These are phyloP conservation scores for Anolis carolinensis DNA, from an alignment of 2,113 vertebrate species.

Conservation along the genomic window DNA sequence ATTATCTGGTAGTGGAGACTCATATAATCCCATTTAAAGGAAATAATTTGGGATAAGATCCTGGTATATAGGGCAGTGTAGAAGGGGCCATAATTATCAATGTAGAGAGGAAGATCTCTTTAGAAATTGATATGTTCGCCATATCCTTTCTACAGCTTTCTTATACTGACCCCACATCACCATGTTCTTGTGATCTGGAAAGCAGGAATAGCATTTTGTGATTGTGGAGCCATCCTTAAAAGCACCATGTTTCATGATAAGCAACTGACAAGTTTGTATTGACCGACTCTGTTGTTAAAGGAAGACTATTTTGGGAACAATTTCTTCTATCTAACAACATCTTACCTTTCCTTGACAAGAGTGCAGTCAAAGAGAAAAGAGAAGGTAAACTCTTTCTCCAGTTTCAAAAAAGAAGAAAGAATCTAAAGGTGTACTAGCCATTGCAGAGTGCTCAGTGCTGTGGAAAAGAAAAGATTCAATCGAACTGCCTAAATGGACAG, in stretches of 20 bases:
- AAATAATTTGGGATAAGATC: too few species aligned
- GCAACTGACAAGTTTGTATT: background rate
- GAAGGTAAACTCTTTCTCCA: background rate
- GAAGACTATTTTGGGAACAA: background rate
- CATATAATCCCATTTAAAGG: too few species aligned
- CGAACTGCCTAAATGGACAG: background rate
- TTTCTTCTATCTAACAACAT: background rate
- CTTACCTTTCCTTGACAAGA: background rate
- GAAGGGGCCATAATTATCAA: too few species aligned
- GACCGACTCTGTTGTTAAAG: background rate
- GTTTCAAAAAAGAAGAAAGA: background rate
- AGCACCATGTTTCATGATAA: background rate
- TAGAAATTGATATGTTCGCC: background rate
- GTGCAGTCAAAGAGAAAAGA: background rate
- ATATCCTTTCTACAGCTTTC: background rate
- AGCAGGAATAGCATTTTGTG: accelerated
- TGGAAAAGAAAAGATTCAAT: too few species aligned
- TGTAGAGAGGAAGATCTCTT: background rate
- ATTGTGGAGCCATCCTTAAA: background rate
- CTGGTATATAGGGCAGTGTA: too few species aligned
- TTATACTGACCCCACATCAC: background rate
- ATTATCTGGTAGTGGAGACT: too few species aligned
- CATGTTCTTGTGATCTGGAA: background rate
- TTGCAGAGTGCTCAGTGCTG: background rate
- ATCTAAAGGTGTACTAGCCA: background rate